phyloP scores from a whole-genome alignment of 2,888 invertebrate species.

The Eutolmus rufibarbis region DNA sequence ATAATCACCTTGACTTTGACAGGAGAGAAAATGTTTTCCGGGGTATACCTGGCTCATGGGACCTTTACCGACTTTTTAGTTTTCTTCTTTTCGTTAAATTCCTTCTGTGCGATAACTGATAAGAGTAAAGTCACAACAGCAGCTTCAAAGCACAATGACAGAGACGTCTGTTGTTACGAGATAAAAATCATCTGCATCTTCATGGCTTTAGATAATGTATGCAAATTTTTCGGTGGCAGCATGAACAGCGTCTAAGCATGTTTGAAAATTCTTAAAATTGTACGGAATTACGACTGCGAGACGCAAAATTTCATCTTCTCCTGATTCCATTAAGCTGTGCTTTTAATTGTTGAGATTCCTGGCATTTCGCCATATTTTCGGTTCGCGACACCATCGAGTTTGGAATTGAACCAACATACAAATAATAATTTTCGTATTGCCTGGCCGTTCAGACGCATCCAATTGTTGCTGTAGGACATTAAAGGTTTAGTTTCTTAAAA shows the following conservation, averaged over 20 bases:
- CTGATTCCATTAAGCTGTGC: neutral
- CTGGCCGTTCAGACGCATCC: neutral
- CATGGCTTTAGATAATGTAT: neutral
- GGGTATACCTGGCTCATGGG: neutral
- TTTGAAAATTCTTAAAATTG: neutral
- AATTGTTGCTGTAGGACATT: neutral
- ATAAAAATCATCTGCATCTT: neutral
- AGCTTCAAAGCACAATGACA: neutral
- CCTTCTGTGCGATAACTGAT: neutral
- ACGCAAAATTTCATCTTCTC: neutral
- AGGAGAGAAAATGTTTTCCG: neutral
- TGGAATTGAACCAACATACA: neutral
- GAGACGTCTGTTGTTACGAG: neutral
- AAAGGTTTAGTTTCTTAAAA: neutral
- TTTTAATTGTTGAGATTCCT: neutral
- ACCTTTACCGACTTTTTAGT: neutral
- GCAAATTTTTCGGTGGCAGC: neutral
- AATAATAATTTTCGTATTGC: neutral
- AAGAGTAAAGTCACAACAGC: neutral
- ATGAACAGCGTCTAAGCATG: neutral
- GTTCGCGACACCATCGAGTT: neutral
- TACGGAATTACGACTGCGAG: neutral
- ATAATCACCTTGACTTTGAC: neutral
- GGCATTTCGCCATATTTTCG: neutral
- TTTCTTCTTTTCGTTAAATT: neutral